Base-by-base conservation (phyloP, 2,888 invertebrate genomes). In the Synergus japonicus region DNA sequence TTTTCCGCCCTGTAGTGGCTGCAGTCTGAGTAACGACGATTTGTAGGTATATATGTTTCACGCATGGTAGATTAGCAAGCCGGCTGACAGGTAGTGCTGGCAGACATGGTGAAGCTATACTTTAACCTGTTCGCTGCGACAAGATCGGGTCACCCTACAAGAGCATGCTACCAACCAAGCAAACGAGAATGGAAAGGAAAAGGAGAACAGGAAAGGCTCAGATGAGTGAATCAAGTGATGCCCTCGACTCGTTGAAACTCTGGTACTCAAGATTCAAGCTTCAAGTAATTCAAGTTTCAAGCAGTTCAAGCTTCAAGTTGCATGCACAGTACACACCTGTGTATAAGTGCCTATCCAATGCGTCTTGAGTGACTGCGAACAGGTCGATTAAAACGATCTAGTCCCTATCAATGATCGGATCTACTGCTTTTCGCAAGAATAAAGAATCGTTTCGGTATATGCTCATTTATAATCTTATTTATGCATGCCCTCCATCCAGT, bases 151-250 rank as follows among this genome's bases (percentile, higher is more conserved):
- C 46, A 73, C 69, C 37, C 1, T 46, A 69, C 12, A 22, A 29
- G 29, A 29, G 29, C 29, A 29, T 3, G 29, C 29, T 29, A 29
- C 29, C 29, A 18, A 18, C 18, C 18, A 22, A 46, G 69, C 44
- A 46, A 69, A 29, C 49, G 54, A 73, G 69, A 73, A 73, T 49
- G 54, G 69, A 73, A 54, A 73, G 69, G 69, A 37, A 73, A 73
- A 37, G n/a, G 49, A 69, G 49, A 69, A 73, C 54, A 73, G 69
- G 54, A 73, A 73, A 73, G 69, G 9, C 69, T 73, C 49, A n/a
- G 54, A 22, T 15, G n/a, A 73, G 49, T 69, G 67, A 49, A 69
- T 69, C 67, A 15, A 49, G 67, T 73, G 49, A 46, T 73, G 69
- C 49, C 69, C 69, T 73, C 54, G n/a, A 37, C 69, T 69, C 37